A percentile compares a stretch with the other conserved stretches of the same genome.
Conservation (phyloP, 2,888 invertebrate species). For the Noctua pronuba region DNA sequence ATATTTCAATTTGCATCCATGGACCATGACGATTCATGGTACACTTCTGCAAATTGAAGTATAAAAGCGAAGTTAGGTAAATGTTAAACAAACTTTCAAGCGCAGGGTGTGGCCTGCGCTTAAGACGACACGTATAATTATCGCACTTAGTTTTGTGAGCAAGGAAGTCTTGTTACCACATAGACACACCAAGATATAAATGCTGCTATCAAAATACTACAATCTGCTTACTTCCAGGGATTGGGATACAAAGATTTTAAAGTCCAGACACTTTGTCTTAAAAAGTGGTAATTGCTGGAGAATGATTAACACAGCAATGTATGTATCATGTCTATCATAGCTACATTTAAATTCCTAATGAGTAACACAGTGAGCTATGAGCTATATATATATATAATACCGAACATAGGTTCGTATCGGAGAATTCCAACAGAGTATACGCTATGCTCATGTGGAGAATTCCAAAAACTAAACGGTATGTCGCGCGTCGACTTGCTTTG, state of each 20-base stretch:
- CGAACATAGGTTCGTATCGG: constrained; percentile 36
- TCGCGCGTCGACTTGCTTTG: constrained; percentile 64
- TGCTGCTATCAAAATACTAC: background rate
- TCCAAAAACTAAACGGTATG: constrained; percentile 68
- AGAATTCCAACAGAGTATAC: constrained; percentile 46
- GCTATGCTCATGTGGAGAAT: constrained; percentile 65
- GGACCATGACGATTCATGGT: too few relatives aligned
- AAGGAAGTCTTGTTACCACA: background rate
- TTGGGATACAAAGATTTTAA: background rate
- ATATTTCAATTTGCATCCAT: background rate
- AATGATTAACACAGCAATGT: constrained; percentile 10
- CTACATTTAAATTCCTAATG: constrained; percentile 25
- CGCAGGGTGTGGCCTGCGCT: too few relatives aligned
- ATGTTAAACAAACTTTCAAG: background rate
- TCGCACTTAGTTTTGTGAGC: background rate
- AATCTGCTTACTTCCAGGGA: background rate
- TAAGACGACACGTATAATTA: background rate
- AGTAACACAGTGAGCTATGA: constrained; percentile 22
- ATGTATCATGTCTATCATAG: background rate
- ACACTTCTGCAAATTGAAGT: too few relatives aligned
- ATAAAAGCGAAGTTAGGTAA: background rate
- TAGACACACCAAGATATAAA: background rate
- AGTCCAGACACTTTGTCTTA: background rate
- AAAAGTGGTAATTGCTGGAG: background rate
- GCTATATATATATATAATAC: constrained; percentile 33